These are phyloP conservation scores for Elysia crispata DNA, from an alignment of 2,888 invertebrate genomes.

Conservation along the genomic window DNA sequence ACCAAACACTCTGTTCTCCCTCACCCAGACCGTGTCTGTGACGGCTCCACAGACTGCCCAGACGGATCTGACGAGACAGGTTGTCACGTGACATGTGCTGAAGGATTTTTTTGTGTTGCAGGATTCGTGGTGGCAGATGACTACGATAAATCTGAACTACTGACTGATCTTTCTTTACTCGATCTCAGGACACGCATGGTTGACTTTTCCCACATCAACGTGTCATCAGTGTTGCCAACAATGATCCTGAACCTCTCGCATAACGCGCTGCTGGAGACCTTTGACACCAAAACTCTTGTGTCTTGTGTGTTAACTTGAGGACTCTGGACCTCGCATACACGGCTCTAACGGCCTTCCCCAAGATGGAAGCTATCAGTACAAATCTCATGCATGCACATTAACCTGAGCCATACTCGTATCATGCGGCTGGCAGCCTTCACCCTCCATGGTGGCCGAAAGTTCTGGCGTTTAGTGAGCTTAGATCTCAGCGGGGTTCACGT, in stretches of 20 bases:
- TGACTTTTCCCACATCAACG: constrained; percentile 32
- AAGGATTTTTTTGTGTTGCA: constrained; percentile 31
- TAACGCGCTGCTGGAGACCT: too few relatives aligned
- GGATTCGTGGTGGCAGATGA: not conserved
- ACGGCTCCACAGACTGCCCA: constrained; percentile 30
- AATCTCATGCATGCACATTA: too few relatives aligned
- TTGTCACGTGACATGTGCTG: constrained; percentile 31
- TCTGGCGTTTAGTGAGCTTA: constrained; percentile 35
- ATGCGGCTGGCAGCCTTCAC: too few relatives aligned
- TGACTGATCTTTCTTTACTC: constrained; percentile 29
- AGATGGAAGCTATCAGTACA: too few relatives aligned
- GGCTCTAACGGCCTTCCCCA: too few relatives aligned
- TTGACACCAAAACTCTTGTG: too few relatives aligned
- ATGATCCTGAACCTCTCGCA: not conserved
- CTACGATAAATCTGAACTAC: not conserved
- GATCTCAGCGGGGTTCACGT: constrained; percentile 31
- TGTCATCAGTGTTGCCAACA: constrained; percentile 38
- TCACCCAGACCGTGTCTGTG: constrained; percentile 42
- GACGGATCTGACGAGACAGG: constrained; percentile 33
- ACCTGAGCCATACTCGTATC: too few relatives aligned
- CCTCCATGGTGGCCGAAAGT: constrained; percentile 26
- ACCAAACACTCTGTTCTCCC: not conserved
- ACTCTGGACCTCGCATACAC: too few relatives aligned
- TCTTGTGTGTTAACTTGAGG: too few relatives aligned
- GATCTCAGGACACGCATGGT: constrained; percentile 35